phyloP scores from a whole-genome alignment of 2,113 vertebrate species.

The Crotophaga sulcirostris region DNA sequence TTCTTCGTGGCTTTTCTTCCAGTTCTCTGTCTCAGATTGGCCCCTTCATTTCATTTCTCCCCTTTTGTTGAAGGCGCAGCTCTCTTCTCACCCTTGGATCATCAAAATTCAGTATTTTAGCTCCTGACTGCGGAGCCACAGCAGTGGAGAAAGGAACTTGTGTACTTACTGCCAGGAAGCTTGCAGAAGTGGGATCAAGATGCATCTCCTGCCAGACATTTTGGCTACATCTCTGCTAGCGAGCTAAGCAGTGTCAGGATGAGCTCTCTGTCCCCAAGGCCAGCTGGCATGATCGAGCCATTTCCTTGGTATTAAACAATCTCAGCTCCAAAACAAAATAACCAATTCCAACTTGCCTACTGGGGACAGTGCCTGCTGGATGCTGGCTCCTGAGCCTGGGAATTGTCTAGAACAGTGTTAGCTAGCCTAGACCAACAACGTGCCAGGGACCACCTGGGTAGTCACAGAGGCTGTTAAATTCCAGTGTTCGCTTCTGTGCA shows the following conservation, averaged over 20 bases:
- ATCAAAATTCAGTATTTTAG: not conserved
- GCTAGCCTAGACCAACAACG: not conserved
- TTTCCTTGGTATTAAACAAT: not conserved
- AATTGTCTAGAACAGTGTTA: not conserved
- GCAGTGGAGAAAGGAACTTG: not conserved
- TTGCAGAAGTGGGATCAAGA: slow-evolving; percentile 14
- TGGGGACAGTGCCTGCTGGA: not conserved
- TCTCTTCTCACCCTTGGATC: not conserved
- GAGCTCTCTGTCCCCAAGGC: not conserved
- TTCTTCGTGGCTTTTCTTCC: not conserved
- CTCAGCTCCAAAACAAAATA: not conserved
- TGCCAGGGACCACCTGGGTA: not conserved
- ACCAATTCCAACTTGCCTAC: not conserved
- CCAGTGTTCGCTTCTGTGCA: not conserved
- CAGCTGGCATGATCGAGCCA: not conserved
- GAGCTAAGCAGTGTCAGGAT: not conserved
- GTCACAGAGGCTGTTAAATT: not conserved
- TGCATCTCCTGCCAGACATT: not conserved
- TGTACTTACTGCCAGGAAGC: not conserved
- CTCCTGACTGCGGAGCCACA: not conserved
- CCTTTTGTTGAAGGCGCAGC: not conserved
- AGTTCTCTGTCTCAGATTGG: not conserved
- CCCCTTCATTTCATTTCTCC: not conserved
- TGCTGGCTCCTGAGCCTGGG: not conserved
- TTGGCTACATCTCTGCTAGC: not conserved